phyloP scores from a whole-genome alignment of 2,888 invertebrate genomes.

The Ormyrus nitidulus region DNA sequence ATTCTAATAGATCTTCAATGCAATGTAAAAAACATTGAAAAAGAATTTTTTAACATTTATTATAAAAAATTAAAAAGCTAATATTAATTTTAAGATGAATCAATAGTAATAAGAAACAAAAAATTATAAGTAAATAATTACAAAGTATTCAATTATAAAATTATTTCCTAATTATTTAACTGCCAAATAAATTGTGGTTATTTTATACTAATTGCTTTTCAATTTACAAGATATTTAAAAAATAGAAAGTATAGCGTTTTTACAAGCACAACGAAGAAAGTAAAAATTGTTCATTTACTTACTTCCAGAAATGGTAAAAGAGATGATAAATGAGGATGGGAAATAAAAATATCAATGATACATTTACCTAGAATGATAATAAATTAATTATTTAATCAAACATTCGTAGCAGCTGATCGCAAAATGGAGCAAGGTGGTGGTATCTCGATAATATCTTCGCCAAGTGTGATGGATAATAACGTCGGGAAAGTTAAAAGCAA shows the following conservation, averaged over 20 bases:
- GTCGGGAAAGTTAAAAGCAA: constrained; percentile 62
- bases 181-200: too few relatives aligned
- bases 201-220: too few relatives aligned
- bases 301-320: neutral
- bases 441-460: constrained; percentile 66
- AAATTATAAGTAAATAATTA: too few relatives aligned
- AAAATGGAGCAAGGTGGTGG: constrained; percentile 67
- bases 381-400: constrained; percentile 15
- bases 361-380: neutral
- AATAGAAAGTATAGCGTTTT: too few relatives aligned
- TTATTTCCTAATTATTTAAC: too few relatives aligned
- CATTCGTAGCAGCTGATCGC: neutral
- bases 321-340: neutral
- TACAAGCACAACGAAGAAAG: too few relatives aligned
- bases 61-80: too few relatives aligned
- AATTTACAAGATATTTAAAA: too few relatives aligned
- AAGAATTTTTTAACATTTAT: too few relatives aligned
- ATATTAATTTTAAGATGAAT: too few relatives aligned
- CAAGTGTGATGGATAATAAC: constrained; percentile 61
- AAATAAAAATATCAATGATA: neutral
- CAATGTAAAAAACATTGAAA: neutral
- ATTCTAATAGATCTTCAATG: neutral
- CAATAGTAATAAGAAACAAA: too few relatives aligned
- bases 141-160: too few relatives aligned
- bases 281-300: neutral